Evolutionary conservation across 2,888 invertebrate genomes (phyloP).

Genomic region (Zele albiditarsus): DNA sequence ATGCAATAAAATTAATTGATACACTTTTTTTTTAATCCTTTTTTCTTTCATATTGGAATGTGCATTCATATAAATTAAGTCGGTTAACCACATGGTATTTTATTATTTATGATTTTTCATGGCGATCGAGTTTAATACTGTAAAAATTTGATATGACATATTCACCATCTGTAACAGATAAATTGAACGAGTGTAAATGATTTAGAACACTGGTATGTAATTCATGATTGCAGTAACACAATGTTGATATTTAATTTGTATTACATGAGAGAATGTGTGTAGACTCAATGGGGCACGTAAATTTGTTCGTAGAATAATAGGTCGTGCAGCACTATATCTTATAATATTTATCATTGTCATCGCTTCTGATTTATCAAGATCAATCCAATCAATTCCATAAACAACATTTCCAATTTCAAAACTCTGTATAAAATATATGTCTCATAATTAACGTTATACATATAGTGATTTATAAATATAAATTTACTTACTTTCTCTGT

Average conservation of each 20-base stretch:
- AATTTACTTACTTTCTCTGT: background rate
- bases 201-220: too few species aligned
- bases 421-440: background rate
- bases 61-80: background rate
- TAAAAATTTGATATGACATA: slow-evolving; percentile 1
- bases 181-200: background rate
- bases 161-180: background rate
- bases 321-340: background rate
- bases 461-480: background rate
- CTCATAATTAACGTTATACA: too few species aligned
- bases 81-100: background rate
- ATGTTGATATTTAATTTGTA: background rate
- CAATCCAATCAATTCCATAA: slow-evolving; percentile 9
- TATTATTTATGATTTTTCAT: slow-evolving; percentile 8
- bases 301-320: background rate
- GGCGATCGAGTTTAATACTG: background rate
- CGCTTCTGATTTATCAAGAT: slow-evolving; percentile 12
- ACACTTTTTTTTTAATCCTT: too few species aligned
- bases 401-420: background rate
- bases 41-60: background rate
- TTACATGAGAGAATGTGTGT: slow-evolving; percentile 3
- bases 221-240: too few species aligned
- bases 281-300: background rate
- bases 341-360: slow-evolving; percentile 13
- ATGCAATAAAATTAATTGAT: background rate